Evolutionary conservation across 92 coral and sea anemone genomes (phyloP).

Genomic region (Nematostella vectensis): DNA sequence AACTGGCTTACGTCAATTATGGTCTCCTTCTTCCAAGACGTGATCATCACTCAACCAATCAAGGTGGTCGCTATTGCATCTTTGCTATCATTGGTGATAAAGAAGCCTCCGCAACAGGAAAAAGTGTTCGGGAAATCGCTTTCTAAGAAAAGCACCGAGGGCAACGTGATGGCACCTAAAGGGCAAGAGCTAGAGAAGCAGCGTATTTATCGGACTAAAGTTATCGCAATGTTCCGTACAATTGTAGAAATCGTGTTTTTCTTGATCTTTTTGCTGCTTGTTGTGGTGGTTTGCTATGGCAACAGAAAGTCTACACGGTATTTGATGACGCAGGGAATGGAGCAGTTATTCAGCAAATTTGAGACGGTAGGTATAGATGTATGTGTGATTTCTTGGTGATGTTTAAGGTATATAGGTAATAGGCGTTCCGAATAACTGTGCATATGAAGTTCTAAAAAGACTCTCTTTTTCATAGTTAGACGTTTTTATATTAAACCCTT

Average conservation of each 20-base stretch:
- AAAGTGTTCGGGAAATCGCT: constrained; percentile 47
- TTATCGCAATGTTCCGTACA: constrained; percentile 47
- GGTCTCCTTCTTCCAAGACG: constrained; percentile 86
- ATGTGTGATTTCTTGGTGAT: not conserved
- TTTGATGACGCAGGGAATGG: constrained; percentile 54
- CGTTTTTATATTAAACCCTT: too few relatives aligned
- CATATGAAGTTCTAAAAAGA: too few relatives aligned
- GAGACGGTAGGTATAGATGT: constrained; percentile 16
- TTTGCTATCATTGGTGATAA: constrained; percentile 51
- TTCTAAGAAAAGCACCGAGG: constrained; percentile 17
- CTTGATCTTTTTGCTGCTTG: constrained; percentile 35
- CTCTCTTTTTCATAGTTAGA: too few relatives aligned
- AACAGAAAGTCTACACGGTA: constrained; percentile 52
- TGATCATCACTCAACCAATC: constrained; percentile 63
- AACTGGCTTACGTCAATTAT: constrained; percentile 81
- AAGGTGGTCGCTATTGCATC: constrained; percentile 75
- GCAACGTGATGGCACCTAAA: constrained; percentile 38
- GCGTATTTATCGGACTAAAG: constrained; percentile 49
- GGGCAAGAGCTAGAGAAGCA: constrained; percentile 43
- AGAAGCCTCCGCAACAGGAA: constrained; percentile 70
- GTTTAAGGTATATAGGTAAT: too few relatives aligned
- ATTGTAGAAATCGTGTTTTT: constrained; percentile 53
- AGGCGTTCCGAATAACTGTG: too few relatives aligned
- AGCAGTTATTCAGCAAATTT: constrained; percentile 31
- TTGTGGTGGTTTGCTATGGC: constrained; percentile 57